Percentiles rank a stretch among this genome's conserved stretches.
Evolutionary conservation across 2,113 vertebrate species (phyloP).

Genomic region (Pungitius pungitius): DNA sequence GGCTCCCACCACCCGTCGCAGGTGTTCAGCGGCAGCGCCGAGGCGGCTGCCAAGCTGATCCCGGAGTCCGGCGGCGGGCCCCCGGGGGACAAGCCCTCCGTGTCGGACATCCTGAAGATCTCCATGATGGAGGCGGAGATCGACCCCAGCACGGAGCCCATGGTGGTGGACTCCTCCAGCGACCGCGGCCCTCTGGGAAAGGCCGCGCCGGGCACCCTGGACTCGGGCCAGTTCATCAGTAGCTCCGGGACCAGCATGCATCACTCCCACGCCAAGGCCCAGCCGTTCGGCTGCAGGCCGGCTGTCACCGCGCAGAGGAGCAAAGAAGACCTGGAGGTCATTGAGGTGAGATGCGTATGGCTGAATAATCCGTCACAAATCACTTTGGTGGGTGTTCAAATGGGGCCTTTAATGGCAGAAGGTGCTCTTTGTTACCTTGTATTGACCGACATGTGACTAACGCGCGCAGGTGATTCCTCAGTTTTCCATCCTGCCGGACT

Average conservation of each 20-base stretch:
- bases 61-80: slow-evolving; percentile 86
- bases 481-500: slow-evolving; percentile 96
- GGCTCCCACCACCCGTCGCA: slow-evolving; percentile 77
- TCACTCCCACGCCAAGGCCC: slow-evolving; percentile 63
- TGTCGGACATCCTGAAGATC: slow-evolving; percentile 96
- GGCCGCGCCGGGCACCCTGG: slow-evolving; percentile 62
- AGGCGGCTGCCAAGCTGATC: slow-evolving; percentile 74
- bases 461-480: slow-evolving; percentile 92
- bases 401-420: too few relatives aligned
- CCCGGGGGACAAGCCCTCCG: slow-evolving; percentile 84
- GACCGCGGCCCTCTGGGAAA: slow-evolving; percentile 84
- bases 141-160: slow-evolving; percentile 86
- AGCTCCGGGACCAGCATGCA: slow-evolving; percentile 78
- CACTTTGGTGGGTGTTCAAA: neutral
- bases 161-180: slow-evolving; percentile 88
- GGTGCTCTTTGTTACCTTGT: neutral
- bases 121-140: slow-evolving; percentile 98
- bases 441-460: slow-evolving; percentile 1
- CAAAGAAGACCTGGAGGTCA: slow-evolving; percentile 83
- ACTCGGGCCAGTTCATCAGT: slow-evolving; percentile 85
- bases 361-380: neutral
- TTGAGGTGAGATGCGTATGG: slow-evolving; percentile 83
- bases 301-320: slow-evolving; percentile 84
- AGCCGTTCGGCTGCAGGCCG: slow-evolving; percentile 87
- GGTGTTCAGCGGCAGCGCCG: slow-evolving; percentile 86